These are phyloP conservation scores for Chiridota heheva DNA, from an alignment of 35 echinoderm and acorn worm genomes.

Conservation along the genomic window DNA sequence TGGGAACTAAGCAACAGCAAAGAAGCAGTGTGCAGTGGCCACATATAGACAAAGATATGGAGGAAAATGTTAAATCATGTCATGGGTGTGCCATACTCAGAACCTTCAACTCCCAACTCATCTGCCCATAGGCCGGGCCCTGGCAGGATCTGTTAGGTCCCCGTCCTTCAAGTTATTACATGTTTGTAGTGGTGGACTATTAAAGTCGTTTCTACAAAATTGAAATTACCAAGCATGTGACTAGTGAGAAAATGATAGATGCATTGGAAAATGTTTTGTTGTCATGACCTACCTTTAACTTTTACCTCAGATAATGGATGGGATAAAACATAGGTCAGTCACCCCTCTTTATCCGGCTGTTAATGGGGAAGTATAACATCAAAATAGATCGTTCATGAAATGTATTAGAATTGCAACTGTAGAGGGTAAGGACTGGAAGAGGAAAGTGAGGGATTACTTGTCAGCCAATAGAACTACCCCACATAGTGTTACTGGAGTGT, in stretches of 20 bases:
- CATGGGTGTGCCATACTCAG: slow-evolving; percentile 54
- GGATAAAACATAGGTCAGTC: slow-evolving; percentile 35
- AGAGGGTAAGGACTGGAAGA: slow-evolving; percentile 60
- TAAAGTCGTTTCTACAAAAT: slow-evolving; percentile 63
- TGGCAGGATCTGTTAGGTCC: slow-evolving; percentile 64
- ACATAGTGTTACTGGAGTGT: slow-evolving; percentile 48
- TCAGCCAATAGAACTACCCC: slow-evolving; percentile 61
- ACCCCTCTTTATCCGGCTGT: slow-evolving; percentile 12
- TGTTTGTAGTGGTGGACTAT: slow-evolving; percentile 69
- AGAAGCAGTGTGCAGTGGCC: slow-evolving; percentile 70
- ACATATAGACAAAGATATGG: slow-evolving; percentile 52
- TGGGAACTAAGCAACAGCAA: slow-evolving; percentile 46
- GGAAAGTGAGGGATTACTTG: slow-evolving; percentile 47
- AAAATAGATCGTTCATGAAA: slow-evolving; percentile 56
- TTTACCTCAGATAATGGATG: slow-evolving; percentile 47
- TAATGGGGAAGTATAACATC: slow-evolving; percentile 52
- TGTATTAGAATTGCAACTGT: slow-evolving; percentile 27
- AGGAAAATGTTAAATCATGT: slow-evolving; percentile 45
- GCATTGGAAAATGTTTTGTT: slow-evolving; percentile 22
- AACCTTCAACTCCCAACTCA: slow-evolving; percentile 25
- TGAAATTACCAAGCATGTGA: slow-evolving; percentile 27
- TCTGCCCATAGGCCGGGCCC: neutral
- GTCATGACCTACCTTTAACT: slow-evolving; percentile 26
- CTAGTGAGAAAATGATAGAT: slow-evolving; percentile 31
- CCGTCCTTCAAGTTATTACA: slow-evolving; percentile 31